phyloP scores from a whole-genome alignment of 1,140 invertebrate genomes.

The Orchesella cincta region DNA sequence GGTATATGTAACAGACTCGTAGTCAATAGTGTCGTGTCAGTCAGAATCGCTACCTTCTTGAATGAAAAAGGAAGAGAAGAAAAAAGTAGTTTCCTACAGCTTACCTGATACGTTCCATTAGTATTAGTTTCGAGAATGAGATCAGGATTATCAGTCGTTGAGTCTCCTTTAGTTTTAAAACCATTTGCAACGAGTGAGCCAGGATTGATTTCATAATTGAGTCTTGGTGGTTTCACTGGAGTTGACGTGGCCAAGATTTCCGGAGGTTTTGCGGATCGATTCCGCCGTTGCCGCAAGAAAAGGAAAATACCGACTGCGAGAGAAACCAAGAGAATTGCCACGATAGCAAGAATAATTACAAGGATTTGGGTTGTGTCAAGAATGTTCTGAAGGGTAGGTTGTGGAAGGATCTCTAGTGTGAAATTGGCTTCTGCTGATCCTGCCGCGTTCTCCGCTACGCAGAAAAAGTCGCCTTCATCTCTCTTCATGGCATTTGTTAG shows the following conservation, averaged over 20 bases:
- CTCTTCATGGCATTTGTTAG: slow-evolving; percentile 83
- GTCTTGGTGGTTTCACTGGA: slow-evolving; percentile 47
- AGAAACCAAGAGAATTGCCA: slow-evolving; percentile 74
- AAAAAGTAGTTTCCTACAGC: background rate
- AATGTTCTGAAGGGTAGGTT: slow-evolving; percentile 73
- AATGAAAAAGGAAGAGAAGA: background rate
- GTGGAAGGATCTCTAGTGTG: slow-evolving; percentile 76
- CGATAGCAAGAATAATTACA: slow-evolving; percentile 77
- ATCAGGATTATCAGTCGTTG: slow-evolving; percentile 50
- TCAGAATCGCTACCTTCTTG: too few species aligned
- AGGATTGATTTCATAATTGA: slow-evolving; percentile 49
- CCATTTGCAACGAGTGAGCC: slow-evolving; percentile 44
- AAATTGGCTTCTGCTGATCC: slow-evolving; percentile 90
- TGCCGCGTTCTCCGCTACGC: slow-evolving; percentile 85
- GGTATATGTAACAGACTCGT: too few species aligned
- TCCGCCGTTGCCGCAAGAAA: slow-evolving; percentile 63
- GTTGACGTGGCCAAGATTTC: slow-evolving; percentile 46
- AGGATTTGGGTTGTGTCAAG: slow-evolving; percentile 81
- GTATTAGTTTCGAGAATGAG: slow-evolving; percentile 51
- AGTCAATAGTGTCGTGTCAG: too few species aligned
- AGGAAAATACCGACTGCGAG: slow-evolving; percentile 73
- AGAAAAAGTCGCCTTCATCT: slow-evolving; percentile 86
- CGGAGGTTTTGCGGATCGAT: slow-evolving; percentile 57
- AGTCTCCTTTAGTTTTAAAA: slow-evolving; percentile 46
- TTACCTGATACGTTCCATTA: slow-evolving; percentile 48